A percentile compares a stretch with the other conserved stretches of the same genome.
These are phyloP conservation scores for Linepithema humile DNA, from an alignment of 1,140 invertebrate genomes.

Conservation along the genomic window DNA sequence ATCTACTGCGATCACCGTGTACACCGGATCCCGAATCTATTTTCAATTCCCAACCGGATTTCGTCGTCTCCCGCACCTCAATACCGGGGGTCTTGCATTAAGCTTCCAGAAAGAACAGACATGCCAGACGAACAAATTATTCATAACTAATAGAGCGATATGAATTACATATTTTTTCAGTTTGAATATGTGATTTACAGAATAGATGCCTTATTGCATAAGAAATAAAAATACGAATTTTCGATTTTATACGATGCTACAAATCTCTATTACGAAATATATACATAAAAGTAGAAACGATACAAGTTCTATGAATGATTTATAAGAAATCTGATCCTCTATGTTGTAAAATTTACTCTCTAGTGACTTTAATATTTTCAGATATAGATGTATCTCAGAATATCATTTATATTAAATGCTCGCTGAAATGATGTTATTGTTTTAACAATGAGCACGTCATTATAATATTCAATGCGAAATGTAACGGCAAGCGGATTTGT, in stretches of 20 bases:
- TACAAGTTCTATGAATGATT: no score
- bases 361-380: not conserved
- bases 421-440: conserved; percentile 1
- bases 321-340: no score
- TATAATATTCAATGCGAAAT: not conserved
- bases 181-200: not conserved
- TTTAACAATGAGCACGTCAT: conserved; percentile 15
- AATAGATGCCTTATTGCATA: not conserved
- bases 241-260: no score
- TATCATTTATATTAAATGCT: conserved; percentile 5
- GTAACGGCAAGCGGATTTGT: not conserved
- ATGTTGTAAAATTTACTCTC: not conserved
- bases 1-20: conserved; percentile 33
- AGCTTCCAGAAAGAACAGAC: not conserved
- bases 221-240: no score
- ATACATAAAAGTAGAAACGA: no score
- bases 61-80: not conserved
- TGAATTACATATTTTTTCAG: not conserved
- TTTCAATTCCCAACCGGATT: conserved; percentile 18
- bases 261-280: no score
- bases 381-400: not conserved
- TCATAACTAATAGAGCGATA: not conserved
- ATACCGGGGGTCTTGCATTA: not conserved
- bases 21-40: not conserved
- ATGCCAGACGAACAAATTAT: not conserved